A percentile compares a stretch with the other conserved stretches of the same genome.
These are phyloP conservation scores for Megaustenia siamemsis DNA, from an alignment of 2,888 invertebrate genomes.

Conservation along the genomic window DNA sequence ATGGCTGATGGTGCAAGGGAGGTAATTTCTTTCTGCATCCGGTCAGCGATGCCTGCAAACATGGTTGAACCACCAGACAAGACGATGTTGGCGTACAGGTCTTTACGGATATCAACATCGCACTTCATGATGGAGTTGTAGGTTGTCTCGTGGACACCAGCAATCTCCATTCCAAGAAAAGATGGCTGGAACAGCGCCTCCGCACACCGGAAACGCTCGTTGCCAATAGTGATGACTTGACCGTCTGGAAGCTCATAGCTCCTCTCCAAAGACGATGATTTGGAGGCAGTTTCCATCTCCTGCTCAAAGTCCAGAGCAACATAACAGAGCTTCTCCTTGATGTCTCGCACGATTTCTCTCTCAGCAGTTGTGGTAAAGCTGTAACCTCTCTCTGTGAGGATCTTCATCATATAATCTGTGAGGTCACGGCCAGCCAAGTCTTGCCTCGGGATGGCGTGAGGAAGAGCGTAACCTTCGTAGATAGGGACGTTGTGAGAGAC, in stretches of 20 bases:
- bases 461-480: conserved; percentile 20
- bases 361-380: conserved; percentile 85
- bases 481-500: conserved; percentile 16
- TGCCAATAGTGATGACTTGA: conserved; percentile 74
- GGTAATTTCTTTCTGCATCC: conserved; percentile 52
- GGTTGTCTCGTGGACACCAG: conserved; percentile 24
- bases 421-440: conserved; percentile 29
- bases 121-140: conserved; percentile 35
- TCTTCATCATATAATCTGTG: conserved; percentile 22
- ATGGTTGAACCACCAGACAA: conserved; percentile 21
- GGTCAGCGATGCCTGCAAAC: conserved; percentile 24
- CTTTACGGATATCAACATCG: conserved; percentile 22
- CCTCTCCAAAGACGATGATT: conserved; percentile 85
- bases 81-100: conserved; percentile 21
- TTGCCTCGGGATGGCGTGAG: conserved; percentile 12
- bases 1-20: conserved; percentile 3
- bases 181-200: conserved; percentile 75
- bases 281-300: conserved; percentile 90
- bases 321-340: conserved; percentile 16
- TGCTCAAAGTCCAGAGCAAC: conserved; percentile 29
- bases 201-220: conserved; percentile 56
- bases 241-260: conserved; percentile 75
- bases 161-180: conserved; percentile 62
- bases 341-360: conserved; percentile 87
- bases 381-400: conserved; percentile 79